phyloP scores from a whole-genome alignment of 2,113 vertebrate species.

The Mormoops blainvillei region DNA sequence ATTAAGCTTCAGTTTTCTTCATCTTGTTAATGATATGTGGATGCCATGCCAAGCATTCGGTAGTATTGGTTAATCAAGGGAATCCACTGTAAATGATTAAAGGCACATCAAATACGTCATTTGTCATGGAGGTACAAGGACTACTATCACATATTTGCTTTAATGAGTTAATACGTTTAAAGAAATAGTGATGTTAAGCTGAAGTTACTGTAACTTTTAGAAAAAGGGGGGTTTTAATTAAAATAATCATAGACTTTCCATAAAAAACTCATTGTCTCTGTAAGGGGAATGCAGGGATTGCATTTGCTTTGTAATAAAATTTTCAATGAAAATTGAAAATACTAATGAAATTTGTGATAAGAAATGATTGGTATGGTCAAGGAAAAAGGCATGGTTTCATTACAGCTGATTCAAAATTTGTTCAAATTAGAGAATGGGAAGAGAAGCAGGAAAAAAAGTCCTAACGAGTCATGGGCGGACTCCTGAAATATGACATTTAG shows the following conservation, averaged over 20 bases:
- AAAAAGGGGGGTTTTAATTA: neutral
- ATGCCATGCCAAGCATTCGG: conserved; percentile 59
- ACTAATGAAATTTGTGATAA: neutral
- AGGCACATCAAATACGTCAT: conserved; percentile 64
- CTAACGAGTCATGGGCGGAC: neutral
- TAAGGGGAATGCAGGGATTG: conserved; percentile 21
- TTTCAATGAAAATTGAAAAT: too few species aligned
- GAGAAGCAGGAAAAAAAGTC: neutral
- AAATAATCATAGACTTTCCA: neutral
- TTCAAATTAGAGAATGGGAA: neutral
- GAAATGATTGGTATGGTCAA: neutral
- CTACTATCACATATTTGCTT: neutral
- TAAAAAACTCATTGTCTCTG: conserved; percentile 32
- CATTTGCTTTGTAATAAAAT: neutral
- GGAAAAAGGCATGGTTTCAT: neutral
- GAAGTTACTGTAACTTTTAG: conserved; percentile 47
- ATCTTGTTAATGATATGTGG: conserved; percentile 46
- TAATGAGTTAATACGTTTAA: conserved; percentile 50
- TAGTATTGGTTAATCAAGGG: conserved; percentile 61
- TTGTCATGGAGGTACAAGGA: conserved; percentile 11
- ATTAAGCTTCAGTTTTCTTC: neutral
- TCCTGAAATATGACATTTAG: neutral
- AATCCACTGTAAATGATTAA: conserved; percentile 66
- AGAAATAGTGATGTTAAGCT: neutral
- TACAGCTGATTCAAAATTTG: neutral